These are phyloP conservation scores for Anadara kagoshimensis DNA, from an alignment of 1,140 invertebrate species.

Conservation along the genomic window DNA sequence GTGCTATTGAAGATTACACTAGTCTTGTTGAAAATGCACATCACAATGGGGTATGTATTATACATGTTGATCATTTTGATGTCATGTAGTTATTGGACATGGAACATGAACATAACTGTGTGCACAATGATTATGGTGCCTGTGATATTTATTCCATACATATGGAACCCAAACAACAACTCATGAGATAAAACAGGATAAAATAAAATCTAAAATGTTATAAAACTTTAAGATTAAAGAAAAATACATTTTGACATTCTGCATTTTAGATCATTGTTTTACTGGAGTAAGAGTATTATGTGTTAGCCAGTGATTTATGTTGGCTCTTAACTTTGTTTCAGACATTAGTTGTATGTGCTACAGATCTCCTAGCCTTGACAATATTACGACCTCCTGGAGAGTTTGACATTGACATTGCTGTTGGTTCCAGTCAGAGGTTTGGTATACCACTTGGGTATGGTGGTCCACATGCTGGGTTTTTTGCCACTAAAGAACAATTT, in stretches of 20 bases:
- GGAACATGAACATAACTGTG: too few relatives aligned
- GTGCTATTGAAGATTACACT: conserved; percentile 87
- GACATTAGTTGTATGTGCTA: conserved; percentile 92
- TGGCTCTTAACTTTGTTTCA: conserved; percentile 71
- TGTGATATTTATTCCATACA: too few relatives aligned
- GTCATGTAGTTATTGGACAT: background rate
- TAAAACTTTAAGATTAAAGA: too few relatives aligned
- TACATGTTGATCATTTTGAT: background rate
- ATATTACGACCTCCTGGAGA: conserved; percentile 93
- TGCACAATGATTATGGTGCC: too few relatives aligned
- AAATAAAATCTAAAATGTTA: too few relatives aligned
- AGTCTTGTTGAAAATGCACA: conserved; percentile 87
- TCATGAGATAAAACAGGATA: too few relatives aligned
- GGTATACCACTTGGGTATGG: conserved; percentile 92
- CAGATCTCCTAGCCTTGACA: conserved; percentile 91
- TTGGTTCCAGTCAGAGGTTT: conserved; percentile 96
- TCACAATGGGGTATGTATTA: conserved; percentile 83
- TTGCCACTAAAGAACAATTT: conserved; percentile 84
- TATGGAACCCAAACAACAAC: too few relatives aligned
- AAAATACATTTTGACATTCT: too few relatives aligned
- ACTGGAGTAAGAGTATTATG: too few relatives aligned
- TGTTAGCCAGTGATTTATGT: too few relatives aligned
- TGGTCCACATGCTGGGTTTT: conserved; percentile 92
- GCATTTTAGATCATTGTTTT: too few relatives aligned
- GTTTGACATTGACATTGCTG: conserved; percentile 93